Evolutionary conservation across 2,113 vertebrate genomes (phyloP).

Genomic region (Glareola pratincola): DNA sequence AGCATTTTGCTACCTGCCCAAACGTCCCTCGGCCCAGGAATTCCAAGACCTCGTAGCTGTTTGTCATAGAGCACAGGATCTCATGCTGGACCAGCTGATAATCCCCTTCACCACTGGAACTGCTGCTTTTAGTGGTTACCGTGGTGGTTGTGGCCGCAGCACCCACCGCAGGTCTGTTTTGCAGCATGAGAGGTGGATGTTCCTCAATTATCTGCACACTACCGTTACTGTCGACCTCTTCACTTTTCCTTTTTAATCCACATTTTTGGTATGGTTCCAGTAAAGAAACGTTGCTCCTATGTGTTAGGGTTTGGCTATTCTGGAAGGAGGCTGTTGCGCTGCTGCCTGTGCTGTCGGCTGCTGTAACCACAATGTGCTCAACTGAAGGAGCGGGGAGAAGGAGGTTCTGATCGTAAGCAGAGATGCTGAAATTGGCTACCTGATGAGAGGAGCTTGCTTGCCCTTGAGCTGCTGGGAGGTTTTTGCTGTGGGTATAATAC

Average conservation of each 20-base stretch:
- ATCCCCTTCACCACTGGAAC: slow-evolving; percentile 94
- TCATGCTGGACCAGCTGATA: slow-evolving; percentile 98
- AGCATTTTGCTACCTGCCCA: slow-evolving; percentile 97
- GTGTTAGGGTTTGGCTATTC: slow-evolving; percentile 76
- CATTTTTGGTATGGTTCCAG: slow-evolving; percentile 90
- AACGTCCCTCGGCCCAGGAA: slow-evolving; percentile 96
- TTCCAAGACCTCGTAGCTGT: slow-evolving; percentile 96
- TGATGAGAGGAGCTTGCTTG: slow-evolving; percentile 85
- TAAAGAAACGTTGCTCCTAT: slow-evolving; percentile 83
- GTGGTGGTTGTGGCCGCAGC: slow-evolving; percentile 88
- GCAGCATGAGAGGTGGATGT: slow-evolving; percentile 94
- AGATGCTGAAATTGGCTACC: slow-evolving; percentile 86
- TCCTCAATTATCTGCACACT: slow-evolving; percentile 98
- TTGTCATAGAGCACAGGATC: slow-evolving; percentile 96
- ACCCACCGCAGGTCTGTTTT: slow-evolving; percentile 88
- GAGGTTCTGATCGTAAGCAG: slow-evolving; percentile 84
- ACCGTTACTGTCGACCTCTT: slow-evolving; percentile 97
- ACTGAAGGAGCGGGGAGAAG: slow-evolving; percentile 78
- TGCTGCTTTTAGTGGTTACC: slow-evolving; percentile 94
- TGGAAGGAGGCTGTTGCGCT: slow-evolving; percentile 83
- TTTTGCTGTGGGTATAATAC: slow-evolving; percentile 88
- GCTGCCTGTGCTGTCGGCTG: slow-evolving; percentile 92
- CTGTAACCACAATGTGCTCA: slow-evolving; percentile 91
- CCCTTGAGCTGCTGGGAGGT: slow-evolving; percentile 81
- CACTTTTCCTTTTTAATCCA: slow-evolving; percentile 96